These are phyloP conservation scores for Lutjanus argentimaculatus DNA, from an alignment of 2,797 vertebrate genomes.

Conservation along the genomic window DNA sequence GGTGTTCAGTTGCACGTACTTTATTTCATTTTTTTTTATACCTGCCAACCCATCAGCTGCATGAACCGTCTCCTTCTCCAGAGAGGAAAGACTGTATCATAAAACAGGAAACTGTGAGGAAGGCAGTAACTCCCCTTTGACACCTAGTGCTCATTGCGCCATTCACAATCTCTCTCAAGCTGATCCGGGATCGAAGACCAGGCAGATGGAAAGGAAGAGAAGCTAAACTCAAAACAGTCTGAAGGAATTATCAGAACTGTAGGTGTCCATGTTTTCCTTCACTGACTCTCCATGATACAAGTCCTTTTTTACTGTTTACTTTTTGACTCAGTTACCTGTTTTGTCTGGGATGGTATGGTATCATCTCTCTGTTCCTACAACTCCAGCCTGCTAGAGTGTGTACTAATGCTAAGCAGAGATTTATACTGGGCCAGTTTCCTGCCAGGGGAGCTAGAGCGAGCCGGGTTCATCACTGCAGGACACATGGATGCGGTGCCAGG, in stretches of 20 bases:
- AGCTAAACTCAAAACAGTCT: slow-evolving; percentile 18
- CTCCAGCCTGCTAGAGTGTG: slow-evolving; percentile 33
- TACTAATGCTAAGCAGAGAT: slow-evolving; percentile 55
- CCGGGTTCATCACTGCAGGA: slow-evolving; percentile 70
- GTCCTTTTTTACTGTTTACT: slow-evolving; percentile 31
- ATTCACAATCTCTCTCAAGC: slow-evolving; percentile 63
- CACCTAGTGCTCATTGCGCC: slow-evolving; percentile 44
- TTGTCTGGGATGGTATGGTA: slow-evolving; percentile 20
- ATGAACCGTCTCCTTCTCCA: slow-evolving; percentile 41
- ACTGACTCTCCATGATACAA: slow-evolving; percentile 21
- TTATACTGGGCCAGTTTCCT: slow-evolving; percentile 56
- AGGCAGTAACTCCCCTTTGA: slow-evolving; percentile 66
- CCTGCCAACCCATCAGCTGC: slow-evolving; percentile 64
- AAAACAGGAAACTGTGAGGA: slow-evolving; percentile 64
- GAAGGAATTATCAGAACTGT: slow-evolving; percentile 33
- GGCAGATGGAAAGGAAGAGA: slow-evolving; percentile 11
- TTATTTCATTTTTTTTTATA: slow-evolving; percentile 31
- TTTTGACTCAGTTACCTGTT: slow-evolving; percentile 22
- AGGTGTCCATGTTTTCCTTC: slow-evolving; percentile 21
- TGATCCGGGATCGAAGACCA: slow-evolving; percentile 43
- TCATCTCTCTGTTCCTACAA: slow-evolving; percentile 24
- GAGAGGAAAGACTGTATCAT: slow-evolving; percentile 58
- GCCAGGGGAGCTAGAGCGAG: slow-evolving; percentile 59
- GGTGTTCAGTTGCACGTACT: slow-evolving; percentile 49
- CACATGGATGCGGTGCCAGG: slow-evolving; percentile 58